Conservation (phyloP, 2,797 vertebrate genomes). For the Steatocranus sp. region DNA sequence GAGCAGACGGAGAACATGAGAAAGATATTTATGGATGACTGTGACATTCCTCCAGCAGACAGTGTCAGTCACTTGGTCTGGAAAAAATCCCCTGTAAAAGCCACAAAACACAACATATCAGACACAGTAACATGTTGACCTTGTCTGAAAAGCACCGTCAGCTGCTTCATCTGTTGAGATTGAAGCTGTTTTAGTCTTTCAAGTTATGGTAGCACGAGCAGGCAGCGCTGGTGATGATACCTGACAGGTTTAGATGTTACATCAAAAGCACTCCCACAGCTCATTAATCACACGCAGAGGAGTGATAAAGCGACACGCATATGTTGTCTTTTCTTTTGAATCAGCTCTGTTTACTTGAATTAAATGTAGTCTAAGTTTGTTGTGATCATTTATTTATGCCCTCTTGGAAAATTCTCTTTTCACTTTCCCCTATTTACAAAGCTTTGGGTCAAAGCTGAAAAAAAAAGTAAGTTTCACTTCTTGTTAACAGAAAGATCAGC, state of each 20-base stretch:
- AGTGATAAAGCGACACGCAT: neutral
- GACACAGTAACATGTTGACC: neutral
- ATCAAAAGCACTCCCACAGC: slow-evolving; percentile 6
- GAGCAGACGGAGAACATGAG: slow-evolving; percentile 52
- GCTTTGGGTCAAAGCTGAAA: neutral
- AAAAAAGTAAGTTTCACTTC: neutral
- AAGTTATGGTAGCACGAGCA: neutral
- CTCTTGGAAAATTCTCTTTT: slow-evolving; percentile 37
- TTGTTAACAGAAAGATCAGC: neutral
- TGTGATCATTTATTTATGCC: slow-evolving; percentile 51
- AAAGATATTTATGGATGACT: slow-evolving; percentile 53
- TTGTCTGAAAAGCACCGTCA: neutral
- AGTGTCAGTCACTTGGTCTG: slow-evolving; percentile 44
- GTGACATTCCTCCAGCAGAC: slow-evolving; percentile 51
- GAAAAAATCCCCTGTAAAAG: slow-evolving; percentile 40
- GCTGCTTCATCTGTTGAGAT: slow-evolving; percentile 1
- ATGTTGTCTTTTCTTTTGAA: slow-evolving; percentile 25
- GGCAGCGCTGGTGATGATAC: neutral
- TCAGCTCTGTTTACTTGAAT: slow-evolving; percentile 14
- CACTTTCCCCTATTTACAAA: slow-evolving; percentile 21
- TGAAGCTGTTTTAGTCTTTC: slow-evolving; percentile 8
- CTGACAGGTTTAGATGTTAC: slow-evolving; percentile 30
- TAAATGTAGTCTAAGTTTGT: neutral
- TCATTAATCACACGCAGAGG: slow-evolving; percentile 33
- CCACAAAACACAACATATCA: slow-evolving; percentile 12